Conservation (phyloP, 2,888 invertebrate species). For the Drosophila affinis region DNA sequence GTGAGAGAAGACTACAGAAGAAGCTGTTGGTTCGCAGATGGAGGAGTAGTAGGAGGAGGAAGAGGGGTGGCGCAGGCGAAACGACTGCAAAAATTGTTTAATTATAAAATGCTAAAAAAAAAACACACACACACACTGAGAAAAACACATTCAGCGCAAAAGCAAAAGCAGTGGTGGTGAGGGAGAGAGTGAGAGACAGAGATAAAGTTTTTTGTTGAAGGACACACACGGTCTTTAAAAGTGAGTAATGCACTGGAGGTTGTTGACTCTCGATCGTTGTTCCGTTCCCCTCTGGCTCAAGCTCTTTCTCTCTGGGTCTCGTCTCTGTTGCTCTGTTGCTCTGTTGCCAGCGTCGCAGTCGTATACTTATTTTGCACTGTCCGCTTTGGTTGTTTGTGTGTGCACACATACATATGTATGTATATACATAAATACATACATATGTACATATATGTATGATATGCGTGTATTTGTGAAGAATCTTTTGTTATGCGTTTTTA, state of each 20-base stretch:
- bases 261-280: constrained; percentile 70
- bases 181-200: constrained; percentile 54
- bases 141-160: background rate
- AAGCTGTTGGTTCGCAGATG: background rate
- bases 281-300: constrained; percentile 11
- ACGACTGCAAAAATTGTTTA: constrained; percentile 69
- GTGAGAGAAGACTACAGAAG: background rate
- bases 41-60: background rate
- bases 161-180: constrained; percentile 8
- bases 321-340: constrained; percentile 25
- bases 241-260: constrained; percentile 82
- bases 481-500: constrained; percentile 76
- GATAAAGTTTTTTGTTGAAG: constrained; percentile 81
- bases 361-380: constrained; percentile 66
- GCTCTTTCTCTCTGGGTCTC: constrained; percentile 36
- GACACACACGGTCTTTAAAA: constrained; percentile 82
- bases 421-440: background rate
- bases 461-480: constrained; percentile 46
- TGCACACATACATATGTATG: background rate
- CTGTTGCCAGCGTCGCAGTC: constrained; percentile 25
- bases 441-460: constrained; percentile 11
- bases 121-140: constrained; percentile 42
- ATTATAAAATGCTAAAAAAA: constrained; percentile 72
- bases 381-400: constrained; percentile 42
- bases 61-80: constrained; percentile 24